phyloP scores from a whole-genome alignment of 2,888 invertebrate species.

The Zele albiditarsus region DNA sequence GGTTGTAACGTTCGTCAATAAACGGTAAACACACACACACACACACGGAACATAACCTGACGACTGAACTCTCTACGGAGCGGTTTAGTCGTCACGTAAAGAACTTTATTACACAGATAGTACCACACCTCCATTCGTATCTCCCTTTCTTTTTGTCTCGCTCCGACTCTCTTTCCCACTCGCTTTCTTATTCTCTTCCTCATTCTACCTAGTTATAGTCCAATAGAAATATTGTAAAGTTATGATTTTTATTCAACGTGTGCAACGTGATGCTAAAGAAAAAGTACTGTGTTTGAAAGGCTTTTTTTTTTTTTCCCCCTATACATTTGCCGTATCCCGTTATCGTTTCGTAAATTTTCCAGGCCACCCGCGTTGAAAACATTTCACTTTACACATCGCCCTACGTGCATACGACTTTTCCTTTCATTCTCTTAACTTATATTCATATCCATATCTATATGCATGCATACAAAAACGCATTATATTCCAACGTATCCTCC shows the following conservation, averaged over 20 bases:
- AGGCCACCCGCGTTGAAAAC: conserved; percentile 32
- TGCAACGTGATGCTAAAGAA: conserved; percentile 16
- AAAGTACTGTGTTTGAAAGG: conserved; percentile 23
- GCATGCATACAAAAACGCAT: not conserved
- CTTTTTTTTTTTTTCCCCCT: conserved; percentile 27
- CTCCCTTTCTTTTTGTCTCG: conserved; percentile 4
- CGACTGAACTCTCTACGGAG: conserved; percentile 45
- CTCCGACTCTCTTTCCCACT: conserved; percentile 44
- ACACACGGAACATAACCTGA: conserved; percentile 38
- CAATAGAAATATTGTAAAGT: conserved; percentile 69
- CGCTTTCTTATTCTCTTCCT: conserved; percentile 39
- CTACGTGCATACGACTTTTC: conserved; percentile 22
- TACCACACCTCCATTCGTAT: conserved; percentile 50
- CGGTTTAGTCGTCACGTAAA: conserved; percentile 69
- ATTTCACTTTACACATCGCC: conserved; percentile 19
- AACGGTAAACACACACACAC: conserved; percentile 61
- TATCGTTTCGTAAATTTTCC: conserved; percentile 42
- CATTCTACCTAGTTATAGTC: conserved; percentile 66
- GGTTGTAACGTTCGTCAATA: conserved; percentile 68
- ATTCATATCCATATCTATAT: not conserved
- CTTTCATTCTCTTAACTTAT: conserved; percentile 22
- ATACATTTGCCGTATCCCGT: conserved; percentile 33
- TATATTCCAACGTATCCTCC: not conserved
- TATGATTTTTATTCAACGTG: conserved; percentile 28
- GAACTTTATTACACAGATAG: conserved; percentile 65